Percentiles rank a stretch among this genome's conserved stretches.
Evolutionary conservation across 2,113 vertebrate genomes (phyloP).

Genomic region (Phalacrocorax pelagicus): DNA sequence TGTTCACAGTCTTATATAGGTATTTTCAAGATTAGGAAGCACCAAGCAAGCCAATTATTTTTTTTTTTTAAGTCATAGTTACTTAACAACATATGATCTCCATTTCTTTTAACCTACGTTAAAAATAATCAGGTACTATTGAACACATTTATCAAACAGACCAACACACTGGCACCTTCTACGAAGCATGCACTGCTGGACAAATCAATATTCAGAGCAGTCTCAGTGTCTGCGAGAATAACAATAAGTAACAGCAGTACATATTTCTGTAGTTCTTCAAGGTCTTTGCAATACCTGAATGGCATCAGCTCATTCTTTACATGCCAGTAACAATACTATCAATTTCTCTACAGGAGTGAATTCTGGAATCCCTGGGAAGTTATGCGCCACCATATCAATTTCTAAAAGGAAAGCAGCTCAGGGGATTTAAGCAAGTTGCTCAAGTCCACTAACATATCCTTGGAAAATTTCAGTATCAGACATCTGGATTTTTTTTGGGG

Average conservation of each 20-base stretch:
- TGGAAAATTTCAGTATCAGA: neutral
- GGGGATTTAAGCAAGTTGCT: neutral
- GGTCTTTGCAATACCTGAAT: neutral
- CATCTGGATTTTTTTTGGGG: neutral
- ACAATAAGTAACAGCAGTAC: neutral
- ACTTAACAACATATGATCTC: neutral
- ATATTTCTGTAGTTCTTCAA: neutral
- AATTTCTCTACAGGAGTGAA: neutral
- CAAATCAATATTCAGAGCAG: conserved; percentile 57
- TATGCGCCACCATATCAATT: neutral
- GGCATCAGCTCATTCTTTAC: neutral
- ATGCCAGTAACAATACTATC: neutral
- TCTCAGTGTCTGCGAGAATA: conserved; percentile 50
- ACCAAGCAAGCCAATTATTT: neutral
- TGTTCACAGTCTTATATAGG: neutral
- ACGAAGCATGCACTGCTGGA: conserved; percentile 4
- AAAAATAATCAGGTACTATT: neutral
- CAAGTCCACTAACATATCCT: neutral
- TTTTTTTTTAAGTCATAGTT: neutral
- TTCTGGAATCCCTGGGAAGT: neutral
- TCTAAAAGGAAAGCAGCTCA: neutral
- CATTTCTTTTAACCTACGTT: neutral
- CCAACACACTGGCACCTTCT: conserved; percentile 4
- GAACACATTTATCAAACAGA: conserved; percentile 14
- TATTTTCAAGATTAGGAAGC: neutral